Evolutionary conservation across 2,797 vertebrate species (phyloP), one percentile per base, ranked within the genome.

Genomic region (Nannoperca obscura): DNA sequence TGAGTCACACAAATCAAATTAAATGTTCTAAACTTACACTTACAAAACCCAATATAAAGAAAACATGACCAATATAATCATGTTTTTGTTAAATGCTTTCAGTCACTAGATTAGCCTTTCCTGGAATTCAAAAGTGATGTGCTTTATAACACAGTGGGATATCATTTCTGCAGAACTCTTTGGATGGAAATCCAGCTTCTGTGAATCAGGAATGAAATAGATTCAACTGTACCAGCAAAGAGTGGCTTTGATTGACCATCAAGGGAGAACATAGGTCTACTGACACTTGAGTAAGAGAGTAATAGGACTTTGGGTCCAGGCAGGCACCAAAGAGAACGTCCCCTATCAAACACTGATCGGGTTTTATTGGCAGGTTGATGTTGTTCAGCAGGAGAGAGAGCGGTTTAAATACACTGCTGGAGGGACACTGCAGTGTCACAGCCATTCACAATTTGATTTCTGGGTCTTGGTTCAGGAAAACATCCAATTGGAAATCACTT

Each of bases 401-500:
- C 9, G 0, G 59, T 74, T 76, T 71, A 76, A 80, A 88, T 80
- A 71, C 76, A 74, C 78, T 60, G 82, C 80, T 82, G 75, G 64
- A 85, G 71, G 80, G 80, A 76, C 82, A 68, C 60, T 15, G 61
- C 62, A 61, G 77, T 81, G 83, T 85, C 89, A 80, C 84, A 79
- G 84, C 86, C 78, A 57, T 42, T 84, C 80, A 81, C 73, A 59
- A 83, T 90, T 85, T 85, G 82, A 88, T 92, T 89, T 80, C 78
- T 76, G 76, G 79, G 80, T 80, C 76, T 74, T 13, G 14, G 70
- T 87, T 89, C 82, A 85, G 86, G 78, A 87, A 84, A 84, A 77
- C 55, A 5, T 91, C 89, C 89, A 86, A 89, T 77, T 89, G 92
- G 88, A 89, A 91, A 86, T 90, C 90, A 86, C 85, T 93, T 91